These are phyloP conservation scores for Lepetodrilus schrolli DNA, from an alignment of 2,888 invertebrate genomes.

Conservation along the genomic window DNA sequence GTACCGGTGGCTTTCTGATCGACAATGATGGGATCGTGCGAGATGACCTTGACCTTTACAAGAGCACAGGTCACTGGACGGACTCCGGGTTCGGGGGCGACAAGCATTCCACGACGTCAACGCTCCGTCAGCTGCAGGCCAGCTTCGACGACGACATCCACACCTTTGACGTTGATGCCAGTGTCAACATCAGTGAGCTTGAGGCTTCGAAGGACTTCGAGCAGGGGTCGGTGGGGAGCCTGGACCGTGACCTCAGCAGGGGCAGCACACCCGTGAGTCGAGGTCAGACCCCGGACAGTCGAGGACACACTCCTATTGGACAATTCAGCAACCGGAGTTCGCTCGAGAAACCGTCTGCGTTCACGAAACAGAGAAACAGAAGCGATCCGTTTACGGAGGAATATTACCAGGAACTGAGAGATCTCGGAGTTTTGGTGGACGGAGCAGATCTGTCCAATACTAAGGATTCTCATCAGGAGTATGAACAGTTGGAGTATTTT, in stretches of 20 bases:
- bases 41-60: slow-evolving; percentile 59
- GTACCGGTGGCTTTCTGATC: slow-evolving; percentile 57
- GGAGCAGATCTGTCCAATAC: slow-evolving; percentile 51
- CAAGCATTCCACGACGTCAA: slow-evolving; percentile 61
- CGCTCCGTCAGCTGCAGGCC: slow-evolving; percentile 59
- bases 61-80: slow-evolving; percentile 59
- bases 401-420: slow-evolving; percentile 64
- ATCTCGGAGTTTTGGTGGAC: slow-evolving; percentile 65
- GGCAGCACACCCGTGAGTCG: background rate
- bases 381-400: slow-evolving; percentile 63
- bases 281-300: background rate
- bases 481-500: slow-evolving; percentile 60
- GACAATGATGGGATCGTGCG: slow-evolving; percentile 71
- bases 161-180: slow-evolving; percentile 51
- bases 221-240: slow-evolving; percentile 14
- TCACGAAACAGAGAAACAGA: slow-evolving; percentile 27
- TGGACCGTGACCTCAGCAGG: background rate
- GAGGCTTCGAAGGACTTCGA: slow-evolving; percentile 70
- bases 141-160: slow-evolving; percentile 63
- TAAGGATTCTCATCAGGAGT: slow-evolving; percentile 64
- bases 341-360: slow-evolving; percentile 30
- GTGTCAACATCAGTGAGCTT: slow-evolving; percentile 70
- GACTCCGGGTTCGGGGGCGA: slow-evolving; percentile 70
- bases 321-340: slow-evolving; percentile 31
- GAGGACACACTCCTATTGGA: slow-evolving; percentile 25